Evolutionary conservation across 2,888 invertebrate genomes (phyloP).

Genomic region (Chromoteleia sp.): DNA sequence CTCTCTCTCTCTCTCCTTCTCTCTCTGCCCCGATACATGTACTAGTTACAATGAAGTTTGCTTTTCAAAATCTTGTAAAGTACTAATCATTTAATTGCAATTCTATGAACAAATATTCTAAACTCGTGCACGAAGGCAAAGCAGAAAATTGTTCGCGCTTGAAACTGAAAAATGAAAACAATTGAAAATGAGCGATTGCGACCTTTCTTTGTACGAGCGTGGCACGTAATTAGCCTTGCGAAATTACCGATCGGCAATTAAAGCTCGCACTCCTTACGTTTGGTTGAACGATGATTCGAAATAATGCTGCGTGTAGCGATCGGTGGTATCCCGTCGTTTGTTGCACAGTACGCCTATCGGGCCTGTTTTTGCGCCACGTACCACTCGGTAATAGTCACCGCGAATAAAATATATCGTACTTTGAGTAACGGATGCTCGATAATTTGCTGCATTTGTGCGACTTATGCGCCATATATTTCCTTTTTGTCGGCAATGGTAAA

Average conservation of each 20-base stretch:
- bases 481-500: constrained; percentile 67
- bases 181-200: constrained; percentile 19
- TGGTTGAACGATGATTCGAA: constrained; percentile 33
- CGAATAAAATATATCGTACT: constrained; percentile 67
- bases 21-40: too few species aligned
- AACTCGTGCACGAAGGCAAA: neutral
- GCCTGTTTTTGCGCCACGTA: constrained; percentile 48
- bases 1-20: too few species aligned
- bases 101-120: too few species aligned
- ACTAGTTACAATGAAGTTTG: neutral
- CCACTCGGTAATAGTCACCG: constrained; percentile 51
- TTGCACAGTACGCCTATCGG: constrained; percentile 60
- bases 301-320: constrained; percentile 50
- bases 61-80: neutral
- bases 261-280: constrained; percentile 42
- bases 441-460: constrained; percentile 65
- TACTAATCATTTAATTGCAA: too few species aligned
- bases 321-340: constrained; percentile 57
- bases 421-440: constrained; percentile 67
- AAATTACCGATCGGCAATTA: constrained; percentile 51
- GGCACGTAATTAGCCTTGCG: constrained; percentile 39
- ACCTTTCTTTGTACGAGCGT: constrained; percentile 29
- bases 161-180: constrained; percentile 18
- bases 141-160: neutral
- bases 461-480: constrained; percentile 61